Evolutionary conservation across 2,113 vertebrate species (phyloP), one percentile per base, ranked within the genome.

Genomic region (Tautogolabrus adspersus): DNA sequence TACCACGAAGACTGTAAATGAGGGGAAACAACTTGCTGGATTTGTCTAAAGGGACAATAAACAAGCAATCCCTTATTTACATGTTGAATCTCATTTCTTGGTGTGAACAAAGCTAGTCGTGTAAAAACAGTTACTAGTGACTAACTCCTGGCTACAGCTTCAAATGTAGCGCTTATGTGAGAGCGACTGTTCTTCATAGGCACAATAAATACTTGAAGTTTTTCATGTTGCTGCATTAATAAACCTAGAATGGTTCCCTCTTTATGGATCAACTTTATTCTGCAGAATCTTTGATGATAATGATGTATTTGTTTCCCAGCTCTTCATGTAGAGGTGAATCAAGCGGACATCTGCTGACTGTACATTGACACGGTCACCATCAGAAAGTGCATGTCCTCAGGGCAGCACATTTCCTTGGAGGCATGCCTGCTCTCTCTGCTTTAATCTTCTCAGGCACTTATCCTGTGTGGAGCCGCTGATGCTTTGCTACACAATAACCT

Each of bases 391-490:
- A 56, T 76, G 58, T 75, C 84, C 55, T 49, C 44, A 42, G 75
- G 57, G 40, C 70, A 52, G 62, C 73, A 47, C 21, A 83, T 92
- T 88, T 74, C 87, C 91, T 76, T 91, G 87, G 84, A 90, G 88
- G 91, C 90, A n/a, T 66, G 83, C 52, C 56, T 47, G 49, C 63
- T 71, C 75, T 80, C 63, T 71, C 54, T 57, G 57, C 73, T 85
- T 77, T 89, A 59, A 89, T 82, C 69, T 80, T 62, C 71, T 66
- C 3, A 13, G 61, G 54, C 66, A 65, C 47, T 37, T 15, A 66
- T 61, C 64, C 57, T 74, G 40, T 60, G 62, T 75, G 51, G 47
- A 79, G 66, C 55, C 66, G 65, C 70, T 70, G 51, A 44, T 65
- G 80, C n/a, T 58, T 3, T 55, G 23, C 23, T 38, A 75, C 62